A percentile compares a stretch with the other conserved stretches of the same genome.
Evolutionary conservation across 2,888 invertebrate genomes (phyloP).

Genomic region (Sminthurinus aureus): DNA sequence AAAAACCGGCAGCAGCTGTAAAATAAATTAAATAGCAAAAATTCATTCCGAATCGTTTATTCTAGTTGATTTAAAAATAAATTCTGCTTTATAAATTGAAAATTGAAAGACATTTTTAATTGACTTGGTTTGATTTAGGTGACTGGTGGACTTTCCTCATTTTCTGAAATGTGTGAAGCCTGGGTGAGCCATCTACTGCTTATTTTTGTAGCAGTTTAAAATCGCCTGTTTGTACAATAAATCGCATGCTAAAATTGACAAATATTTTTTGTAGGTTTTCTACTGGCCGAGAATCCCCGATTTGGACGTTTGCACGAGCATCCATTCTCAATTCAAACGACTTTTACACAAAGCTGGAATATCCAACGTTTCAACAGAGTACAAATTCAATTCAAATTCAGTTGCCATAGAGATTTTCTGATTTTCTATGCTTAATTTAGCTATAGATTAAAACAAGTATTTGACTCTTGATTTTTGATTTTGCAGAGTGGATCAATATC

Average conservation of each 20-base stretch:
- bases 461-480: not conserved
- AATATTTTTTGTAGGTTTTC: too few species aligned
- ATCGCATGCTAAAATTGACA: too few species aligned
- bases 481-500: not conserved
- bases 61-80: not conserved
- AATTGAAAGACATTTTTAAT: too few species aligned
- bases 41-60: not conserved
- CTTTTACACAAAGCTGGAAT: not conserved
- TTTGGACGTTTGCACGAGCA: constrained; percentile 3
- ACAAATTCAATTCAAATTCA: not conserved
- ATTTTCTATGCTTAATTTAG: too few species aligned
- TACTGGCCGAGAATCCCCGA: constrained; percentile 17
- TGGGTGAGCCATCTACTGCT: too few species aligned
- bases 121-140: constrained; percentile 12
- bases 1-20: constrained; percentile 14
- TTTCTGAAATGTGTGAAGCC: constrained; percentile 27
- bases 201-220: too few species aligned
- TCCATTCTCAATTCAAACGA: not conserved
- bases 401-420: not conserved
- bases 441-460: not conserved
- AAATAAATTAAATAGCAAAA: not conserved
- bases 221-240: too few species aligned
- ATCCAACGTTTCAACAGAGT: too few species aligned
- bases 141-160: not conserved
- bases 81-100: too few species aligned